A percentile compares a stretch with the other conserved stretches of the same genome.
Evolutionary conservation across 2,113 vertebrate genomes (phyloP).

Genomic region (Ctenodactylus gundi): DNA sequence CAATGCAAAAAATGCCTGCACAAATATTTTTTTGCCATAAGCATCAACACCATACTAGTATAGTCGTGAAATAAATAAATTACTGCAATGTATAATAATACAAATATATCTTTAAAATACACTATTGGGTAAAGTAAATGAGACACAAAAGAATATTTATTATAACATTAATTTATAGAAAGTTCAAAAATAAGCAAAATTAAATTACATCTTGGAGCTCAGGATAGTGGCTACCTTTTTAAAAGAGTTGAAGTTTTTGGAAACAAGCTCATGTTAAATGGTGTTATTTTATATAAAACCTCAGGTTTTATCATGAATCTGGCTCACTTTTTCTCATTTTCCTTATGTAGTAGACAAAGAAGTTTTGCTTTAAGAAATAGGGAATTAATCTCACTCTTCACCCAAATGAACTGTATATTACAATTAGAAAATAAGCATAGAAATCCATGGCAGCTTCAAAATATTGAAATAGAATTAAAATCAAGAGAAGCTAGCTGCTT

Average conservation of each 20-base stretch:
- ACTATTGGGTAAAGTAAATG: not conserved
- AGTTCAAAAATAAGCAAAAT: not conserved
- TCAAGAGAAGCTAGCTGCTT: not conserved
- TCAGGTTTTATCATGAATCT: not conserved
- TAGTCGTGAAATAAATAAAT: not conserved
- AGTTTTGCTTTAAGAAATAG: not conserved
- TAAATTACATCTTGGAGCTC: not conserved
- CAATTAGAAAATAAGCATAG: constrained; percentile 3
- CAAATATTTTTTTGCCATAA: not conserved
- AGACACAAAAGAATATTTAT: not conserved
- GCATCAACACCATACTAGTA: not conserved
- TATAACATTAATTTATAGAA: not conserved
- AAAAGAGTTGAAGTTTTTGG: not conserved
- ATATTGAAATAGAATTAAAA: not conserved
- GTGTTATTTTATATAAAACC: not conserved
- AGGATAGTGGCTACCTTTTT: not conserved
- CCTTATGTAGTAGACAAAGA: not conserved
- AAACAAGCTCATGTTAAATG: not conserved
- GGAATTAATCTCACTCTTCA: not conserved
- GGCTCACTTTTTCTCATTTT: not conserved
- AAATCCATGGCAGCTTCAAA: not conserved
- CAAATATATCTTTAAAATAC: not conserved
- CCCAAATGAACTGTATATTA: not conserved
- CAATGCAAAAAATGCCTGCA: not conserved
- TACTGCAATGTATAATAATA: not conserved